Evolutionary conservation across 2,113 vertebrate genomes (phyloP), one percentile per base, ranked within the genome.

Genomic region (Enhydra lutris): DNA sequence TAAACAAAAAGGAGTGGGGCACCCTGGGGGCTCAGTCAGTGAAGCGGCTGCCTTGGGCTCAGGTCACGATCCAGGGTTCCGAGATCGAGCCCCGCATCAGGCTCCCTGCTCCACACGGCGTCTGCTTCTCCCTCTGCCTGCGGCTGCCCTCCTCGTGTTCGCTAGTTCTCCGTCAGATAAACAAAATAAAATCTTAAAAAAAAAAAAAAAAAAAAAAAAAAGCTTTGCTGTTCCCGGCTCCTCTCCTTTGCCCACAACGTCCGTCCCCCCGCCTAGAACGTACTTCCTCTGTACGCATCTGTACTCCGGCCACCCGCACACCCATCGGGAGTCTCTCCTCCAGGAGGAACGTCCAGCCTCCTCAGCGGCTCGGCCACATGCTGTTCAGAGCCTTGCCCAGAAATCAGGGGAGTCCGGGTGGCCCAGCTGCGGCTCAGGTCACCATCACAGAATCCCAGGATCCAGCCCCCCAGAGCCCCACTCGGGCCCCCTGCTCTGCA

Each of bases 221-320:
- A 55, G 31, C 29, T 14, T 36, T 9, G 61, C 26, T 1, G 1
- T 6, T 71, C 63, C n/a, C 23, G 18, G 0, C 13, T 52, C 55
- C n/a, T 45, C 11, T 4, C 31, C 23, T 42, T 34, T 63, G 50
- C n/a, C 29, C 21, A 10, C 0, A 8, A 12, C 7, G 29, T 12
- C 15, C 4, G 45, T 4, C 10, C 10, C 10, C 26, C 31, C 17
- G 1, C 8, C 76, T 3, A 18, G 31, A 55, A 57, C 0, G 0
- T 1, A 5, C 0, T 23, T 55, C 45, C 4, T 24, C 55, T 10
- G 7, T 0, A 2, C 0, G 2, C 0, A 6, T 1, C 9, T 0
- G 42, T 36, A 59, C 21, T 1, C 67, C 29, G 17, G 1, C 14
- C 1, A 0, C 21, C 26, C 4, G 8, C 73, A 57, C 26, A 11